Conservation (phyloP, 2,888 invertebrate species). For the Phania funesta region DNA sequence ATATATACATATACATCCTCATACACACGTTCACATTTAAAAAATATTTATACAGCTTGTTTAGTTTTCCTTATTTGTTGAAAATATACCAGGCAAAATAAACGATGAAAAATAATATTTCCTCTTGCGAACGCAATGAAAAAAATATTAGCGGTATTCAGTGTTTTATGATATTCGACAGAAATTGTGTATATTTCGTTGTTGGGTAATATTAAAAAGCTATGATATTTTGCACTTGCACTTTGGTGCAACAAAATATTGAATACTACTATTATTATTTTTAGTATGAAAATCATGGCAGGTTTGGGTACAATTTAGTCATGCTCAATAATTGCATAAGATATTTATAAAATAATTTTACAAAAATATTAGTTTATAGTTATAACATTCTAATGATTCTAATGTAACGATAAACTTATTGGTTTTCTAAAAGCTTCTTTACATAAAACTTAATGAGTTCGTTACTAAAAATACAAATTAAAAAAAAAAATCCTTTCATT, state of each 20-base stretch:
- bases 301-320: not conserved
- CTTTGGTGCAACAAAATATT: too few relatives aligned
- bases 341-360: not conserved
- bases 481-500: too few relatives aligned
- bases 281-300: not conserved
- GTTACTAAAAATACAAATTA: too few relatives aligned
- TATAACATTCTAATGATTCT: not conserved
- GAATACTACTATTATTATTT: too few relatives aligned
- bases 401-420: too few relatives aligned
- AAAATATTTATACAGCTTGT: too few relatives aligned
- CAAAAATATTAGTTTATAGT: not conserved
- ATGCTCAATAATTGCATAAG: constrained; percentile 8
- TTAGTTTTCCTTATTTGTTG: not conserved
- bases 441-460: too few relatives aligned
- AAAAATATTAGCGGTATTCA: not conserved
- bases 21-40: not conserved
- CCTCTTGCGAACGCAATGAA: not conserved
- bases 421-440: too few relatives aligned
- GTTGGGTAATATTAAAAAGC: too few relatives aligned
- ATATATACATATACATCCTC: not conserved
- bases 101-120: constrained; percentile 25
- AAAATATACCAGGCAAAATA: not conserved
- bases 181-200: too few relatives aligned
- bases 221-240: too few relatives aligned
- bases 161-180: too few relatives aligned